phyloP scores from a whole-genome alignment of 2,797 vertebrate genomes.

The Alosa sapidissima region DNA sequence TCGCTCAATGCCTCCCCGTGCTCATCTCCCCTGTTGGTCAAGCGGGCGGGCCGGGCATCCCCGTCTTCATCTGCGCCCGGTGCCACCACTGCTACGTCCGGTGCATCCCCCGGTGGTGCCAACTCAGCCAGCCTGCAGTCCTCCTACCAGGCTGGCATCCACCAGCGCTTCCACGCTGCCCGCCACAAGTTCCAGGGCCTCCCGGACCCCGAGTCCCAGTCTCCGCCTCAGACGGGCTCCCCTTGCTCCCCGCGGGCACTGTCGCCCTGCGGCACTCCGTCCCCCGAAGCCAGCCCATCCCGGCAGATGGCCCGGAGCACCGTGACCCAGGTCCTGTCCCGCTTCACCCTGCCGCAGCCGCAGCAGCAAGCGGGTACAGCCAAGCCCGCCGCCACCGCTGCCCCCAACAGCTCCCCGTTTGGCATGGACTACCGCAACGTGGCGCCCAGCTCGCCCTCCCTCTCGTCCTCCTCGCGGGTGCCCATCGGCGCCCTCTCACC shows the following conservation, averaged over 20 bases:
- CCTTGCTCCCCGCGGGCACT: constrained; percentile 58
- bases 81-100: constrained; percentile 64
- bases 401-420: constrained; percentile 82
- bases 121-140: constrained; percentile 80
- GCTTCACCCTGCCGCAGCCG: constrained; percentile 80
- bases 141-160: constrained; percentile 93
- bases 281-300: constrained; percentile 78
- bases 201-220: constrained; percentile 81
- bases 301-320: constrained; percentile 93
- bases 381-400: constrained; percentile 63
- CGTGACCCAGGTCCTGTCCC: constrained; percentile 90
- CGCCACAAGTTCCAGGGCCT: constrained; percentile 92
- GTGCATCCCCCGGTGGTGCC: constrained; percentile 71
- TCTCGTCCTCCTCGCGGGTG: constrained; percentile 76
- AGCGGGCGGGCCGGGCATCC: constrained; percentile 52
- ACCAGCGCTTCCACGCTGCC: constrained; percentile 94
- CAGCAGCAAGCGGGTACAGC: constrained; percentile 32
- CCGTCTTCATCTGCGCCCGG: not conserved
- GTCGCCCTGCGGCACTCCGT: constrained; percentile 39
- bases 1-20: constrained; percentile 80
- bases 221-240: constrained; percentile 58
- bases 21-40: constrained; percentile 80
- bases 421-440: constrained; percentile 82
- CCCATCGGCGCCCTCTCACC: constrained; percentile 72
- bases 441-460: constrained; percentile 80